phyloP scores from a whole-genome alignment of 2,888 invertebrate species.

The Cheilosia variabilis region DNA sequence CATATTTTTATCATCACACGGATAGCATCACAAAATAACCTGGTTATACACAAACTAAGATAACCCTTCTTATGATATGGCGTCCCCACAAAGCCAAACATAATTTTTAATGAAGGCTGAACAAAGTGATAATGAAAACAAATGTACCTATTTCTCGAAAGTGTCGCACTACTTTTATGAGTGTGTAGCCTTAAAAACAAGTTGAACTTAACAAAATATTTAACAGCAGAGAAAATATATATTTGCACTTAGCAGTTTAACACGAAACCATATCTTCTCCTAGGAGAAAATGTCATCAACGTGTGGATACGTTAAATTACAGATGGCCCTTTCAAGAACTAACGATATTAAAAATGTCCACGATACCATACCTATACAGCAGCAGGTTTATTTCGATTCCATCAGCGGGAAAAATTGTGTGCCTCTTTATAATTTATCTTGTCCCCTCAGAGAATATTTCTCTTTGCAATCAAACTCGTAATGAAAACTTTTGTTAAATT shows the following conservation, averaged over 20 bases:
- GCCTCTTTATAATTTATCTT: background rate
- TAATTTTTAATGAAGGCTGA: too few species aligned
- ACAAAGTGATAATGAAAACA: too few species aligned
- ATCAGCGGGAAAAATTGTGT: background rate
- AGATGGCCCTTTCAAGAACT: slow-evolving; percentile 42
- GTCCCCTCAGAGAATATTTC: background rate
- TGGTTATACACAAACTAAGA: too few species aligned
- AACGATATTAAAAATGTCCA: slow-evolving; percentile 30
- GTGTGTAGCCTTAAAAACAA: background rate
- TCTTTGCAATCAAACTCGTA: slow-evolving; percentile 16
- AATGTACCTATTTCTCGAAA: background rate
- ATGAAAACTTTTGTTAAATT: slow-evolving; percentile 10
- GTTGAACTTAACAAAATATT: background rate
- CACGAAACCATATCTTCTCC: slow-evolving; percentile 24
- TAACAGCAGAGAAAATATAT: background rate
- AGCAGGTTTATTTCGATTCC: background rate
- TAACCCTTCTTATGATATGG: too few species aligned
- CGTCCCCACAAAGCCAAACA: too few species aligned
- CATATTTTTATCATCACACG: too few species aligned
- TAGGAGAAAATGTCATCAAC: slow-evolving; percentile 14
- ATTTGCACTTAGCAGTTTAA: slow-evolving; percentile 7
- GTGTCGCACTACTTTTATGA: background rate
- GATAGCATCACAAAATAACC: too few species aligned
- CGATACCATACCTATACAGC: background rate
- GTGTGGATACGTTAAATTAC: slow-evolving; percentile 11